Base-by-base conservation (phyloP, 2,797 vertebrate genomes). In the Carcharodon carcharias region DNA sequence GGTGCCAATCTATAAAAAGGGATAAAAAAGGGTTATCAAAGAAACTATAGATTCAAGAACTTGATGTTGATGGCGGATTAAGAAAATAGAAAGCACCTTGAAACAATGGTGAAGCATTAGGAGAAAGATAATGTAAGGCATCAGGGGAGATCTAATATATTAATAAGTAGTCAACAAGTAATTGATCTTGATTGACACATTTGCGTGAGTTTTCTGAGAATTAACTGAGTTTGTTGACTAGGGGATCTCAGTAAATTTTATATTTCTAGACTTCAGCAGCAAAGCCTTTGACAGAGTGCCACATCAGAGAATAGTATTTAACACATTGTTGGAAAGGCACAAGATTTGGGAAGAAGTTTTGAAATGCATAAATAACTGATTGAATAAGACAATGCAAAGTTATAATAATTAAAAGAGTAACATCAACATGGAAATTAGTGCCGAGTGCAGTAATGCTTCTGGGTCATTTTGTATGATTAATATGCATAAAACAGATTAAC, bases 401-500 rank as follows among this genome's bases (percentile, higher is more conserved):
- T 93, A n/a, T 21, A 61, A 16, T 92, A 92, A 92, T 92, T 92
- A 92, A 61, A 21, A 92, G 58, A 63, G 89, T 61, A 93, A 93
- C 61, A 63, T 93, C 89, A 93, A 93, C 35, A 93, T 92, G 58
- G 31, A 92, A 63, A 92, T 92, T 45, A 93, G n/a, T 65, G 91
- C 91, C n/a, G 40, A 45, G 40, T 93, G 63, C 7, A 67, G 61
- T 65, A 93, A 93, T 67, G 63, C 91, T 45, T 92, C 61, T 93
- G 91, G 91, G 40, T 63, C 61, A 67, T 67, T 67, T 93, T 93
- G 18, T 67, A 65, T 67, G 91, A 67, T 93, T 67, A 93, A 93
- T 93, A 67, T 45, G n/a, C 91, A 67, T 61, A 93, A 67, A 67
- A 93, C 91, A 93, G n/a, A 93, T 93, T 93, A 93, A 93, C 2